phyloP scores from a whole-genome alignment of 2,888 invertebrate species.

The Drosophila mercatorum region DNA sequence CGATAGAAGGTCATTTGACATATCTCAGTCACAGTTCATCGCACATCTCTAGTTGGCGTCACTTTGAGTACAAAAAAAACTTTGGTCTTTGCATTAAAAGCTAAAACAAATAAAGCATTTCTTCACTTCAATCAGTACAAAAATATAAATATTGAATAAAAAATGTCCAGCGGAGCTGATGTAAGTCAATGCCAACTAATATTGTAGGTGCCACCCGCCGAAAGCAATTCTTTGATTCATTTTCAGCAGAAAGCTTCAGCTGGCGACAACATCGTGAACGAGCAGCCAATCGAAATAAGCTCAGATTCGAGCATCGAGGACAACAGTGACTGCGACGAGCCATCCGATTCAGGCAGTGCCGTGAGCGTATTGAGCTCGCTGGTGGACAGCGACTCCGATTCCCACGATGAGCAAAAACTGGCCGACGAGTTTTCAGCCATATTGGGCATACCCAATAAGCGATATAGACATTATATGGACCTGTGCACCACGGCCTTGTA shows the following conservation, averaged over 20 bases:
- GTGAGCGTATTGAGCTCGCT: constrained; percentile 27
- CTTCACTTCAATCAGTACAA: constrained; percentile 4
- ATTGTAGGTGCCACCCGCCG: background rate
- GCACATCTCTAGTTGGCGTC: constrained; percentile 35
- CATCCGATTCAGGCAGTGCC: constrained; percentile 14
- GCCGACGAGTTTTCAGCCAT: constrained; percentile 27
- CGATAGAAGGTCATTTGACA: constrained; percentile 10
- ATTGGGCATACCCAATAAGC: constrained; percentile 23
- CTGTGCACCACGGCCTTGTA: constrained; percentile 53
- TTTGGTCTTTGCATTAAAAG: background rate
- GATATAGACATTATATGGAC: constrained; percentile 34
- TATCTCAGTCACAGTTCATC: background rate
- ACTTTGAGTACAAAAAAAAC: constrained; percentile 5
- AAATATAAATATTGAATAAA: constrained; percentile 5
- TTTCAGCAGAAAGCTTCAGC: constrained; percentile 33
- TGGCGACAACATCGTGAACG: constrained; percentile 39
- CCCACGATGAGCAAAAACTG: constrained; percentile 13
- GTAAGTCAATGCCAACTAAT: constrained; percentile 16
- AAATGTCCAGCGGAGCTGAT: constrained; percentile 46
- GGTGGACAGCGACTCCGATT: constrained; percentile 14
- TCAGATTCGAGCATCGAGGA: constrained; percentile 38
- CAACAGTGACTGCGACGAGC: constrained; percentile 1
- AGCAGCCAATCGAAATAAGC: constrained; percentile 50
- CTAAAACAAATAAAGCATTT: background rate
- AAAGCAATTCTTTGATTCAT: background rate